Evolutionary conservation across 2,113 vertebrate genomes (phyloP), one percentile per base, ranked within the genome.

Genomic region (Tyto alba): DNA sequence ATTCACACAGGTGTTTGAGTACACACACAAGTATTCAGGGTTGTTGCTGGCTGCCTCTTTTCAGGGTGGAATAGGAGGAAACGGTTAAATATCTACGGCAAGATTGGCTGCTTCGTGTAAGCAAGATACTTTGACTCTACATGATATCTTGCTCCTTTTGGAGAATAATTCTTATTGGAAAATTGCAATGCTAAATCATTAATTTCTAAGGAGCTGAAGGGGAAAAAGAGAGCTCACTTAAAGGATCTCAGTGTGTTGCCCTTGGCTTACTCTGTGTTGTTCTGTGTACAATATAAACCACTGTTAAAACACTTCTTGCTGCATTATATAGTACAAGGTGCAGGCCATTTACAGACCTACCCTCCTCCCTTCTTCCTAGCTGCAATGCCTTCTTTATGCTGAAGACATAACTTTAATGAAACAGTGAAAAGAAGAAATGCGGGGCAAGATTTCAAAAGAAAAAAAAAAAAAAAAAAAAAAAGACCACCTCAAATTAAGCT

Each of bases 141-240:
- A 18, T n/a, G 62, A 48, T 26, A 57, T 76, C 53, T 59, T 47
- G 47, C 30, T 68, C 21, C 0, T 56, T 88, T 59, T 52, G 69
- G 71, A 74, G 71, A 66, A 41, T n/a, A 86, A 71, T 47, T 93
- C 50, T 22, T 56, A 47, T 10, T 78, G 81, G 88, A 89, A 83
- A 75, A 79, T 66, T 47, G 55, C 18, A 52, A 55, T 29, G 13
- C 14, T 79, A 38, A 79, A 79, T 55, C 25, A 50, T 83, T 45
- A 79, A 66, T 29, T 88, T 89, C 60, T 56, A 36, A 59, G 57
- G 10, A 53, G 20, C 20, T 56, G 53, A 75, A 63, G 50, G 5
- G 22, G n/a, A 4, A 16, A 59, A 55, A 50, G 59, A 36, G 32
- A 56, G 7, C 22, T 76, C 1, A 4, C 69, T 89, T 63, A 38